Evolutionary conservation across 1,140 invertebrate species (phyloP), one percentile per base, ranked within the genome.

Genomic region (Portunus trituberculatus): DNA sequence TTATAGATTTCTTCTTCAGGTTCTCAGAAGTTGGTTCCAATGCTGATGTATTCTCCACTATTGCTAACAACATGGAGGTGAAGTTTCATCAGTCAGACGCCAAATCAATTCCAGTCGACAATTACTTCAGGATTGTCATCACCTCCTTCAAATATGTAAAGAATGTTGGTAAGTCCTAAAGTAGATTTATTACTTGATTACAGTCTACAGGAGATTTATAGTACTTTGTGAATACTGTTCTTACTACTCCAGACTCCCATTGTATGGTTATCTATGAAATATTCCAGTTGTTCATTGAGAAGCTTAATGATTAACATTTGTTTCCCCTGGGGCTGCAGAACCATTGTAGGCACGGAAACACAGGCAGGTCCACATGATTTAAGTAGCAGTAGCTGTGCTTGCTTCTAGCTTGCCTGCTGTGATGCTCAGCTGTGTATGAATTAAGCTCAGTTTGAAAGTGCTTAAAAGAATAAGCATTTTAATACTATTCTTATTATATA

Each of bases 11-110:
- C 52, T 20, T 29, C 31, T 76, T 29, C 91, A 95, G 94, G 59
- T 95, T 95, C 39, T 67, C 91, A 8, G 94, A 95, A 29, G 91
- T 95, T 87, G 94, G 94, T 28, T n/a, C 94, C 52, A 95, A 46
- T 89, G 94, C 94, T 45, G 92, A 95, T 88, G 29, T 95, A 12
- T 46, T 95, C 16, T 92, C 83, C 52, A 95, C 94, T 12, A 39
- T 95, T 8, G 48, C 91, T 25, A 59, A 82, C 32, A 88, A 92
- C 59, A 39, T 95, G 48, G 91, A 92, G 20, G 59, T 95, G 59
- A 25, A 16, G 0, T 95, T 95, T 46, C 94, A 95, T 52, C 94
- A 95, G n/a, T 16, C 52, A 14, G 2, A 89, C 32, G 87, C 59
- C 28, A 93, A 28, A 7, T 3, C 12, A 4, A 39, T 32, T 31